These are phyloP conservation scores for Luperina testacea DNA, from an alignment of 2,888 invertebrate species.

Conservation along the genomic window DNA sequence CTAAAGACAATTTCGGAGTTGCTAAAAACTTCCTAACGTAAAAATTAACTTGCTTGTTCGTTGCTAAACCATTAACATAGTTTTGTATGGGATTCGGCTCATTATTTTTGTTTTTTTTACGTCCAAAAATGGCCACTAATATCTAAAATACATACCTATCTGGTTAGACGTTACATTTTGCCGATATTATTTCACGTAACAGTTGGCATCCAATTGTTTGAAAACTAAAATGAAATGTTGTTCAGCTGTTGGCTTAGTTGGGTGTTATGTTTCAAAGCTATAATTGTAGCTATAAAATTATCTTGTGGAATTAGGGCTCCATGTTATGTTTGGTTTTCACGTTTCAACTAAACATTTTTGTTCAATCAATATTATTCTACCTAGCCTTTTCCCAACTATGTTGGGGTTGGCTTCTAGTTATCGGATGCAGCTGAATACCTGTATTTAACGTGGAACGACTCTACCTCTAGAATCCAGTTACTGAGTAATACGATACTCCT, in stretches of 20 bases:
- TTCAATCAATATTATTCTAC: neutral
- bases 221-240: constrained; percentile 58
- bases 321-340: constrained; percentile 27
- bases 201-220: constrained; percentile 51
- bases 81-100: neutral
- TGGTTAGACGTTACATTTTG: constrained; percentile 17
- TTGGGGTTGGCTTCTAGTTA: neutral
- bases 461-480: neutral
- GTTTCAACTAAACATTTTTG: neutral
- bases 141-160: neutral
- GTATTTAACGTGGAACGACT: neutral
- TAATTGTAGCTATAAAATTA: constrained; percentile 36
- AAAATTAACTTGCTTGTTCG: neutral
- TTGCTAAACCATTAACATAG: neutral
- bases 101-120: neutral
- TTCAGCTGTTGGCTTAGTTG: constrained; percentile 38
- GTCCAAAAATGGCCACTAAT: neutral
- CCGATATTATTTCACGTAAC: constrained; percentile 46
- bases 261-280: constrained; percentile 44
- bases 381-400: neutral
- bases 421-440: neutral
- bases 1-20: neutral
- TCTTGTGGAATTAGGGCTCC: constrained; percentile 22
- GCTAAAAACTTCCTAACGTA: neutral
- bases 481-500: neutral